Evolutionary conservation across 2,797 vertebrate genomes (phyloP), one percentile per base, ranked within the genome.

Genomic region (Lithobates pipiens): DNA sequence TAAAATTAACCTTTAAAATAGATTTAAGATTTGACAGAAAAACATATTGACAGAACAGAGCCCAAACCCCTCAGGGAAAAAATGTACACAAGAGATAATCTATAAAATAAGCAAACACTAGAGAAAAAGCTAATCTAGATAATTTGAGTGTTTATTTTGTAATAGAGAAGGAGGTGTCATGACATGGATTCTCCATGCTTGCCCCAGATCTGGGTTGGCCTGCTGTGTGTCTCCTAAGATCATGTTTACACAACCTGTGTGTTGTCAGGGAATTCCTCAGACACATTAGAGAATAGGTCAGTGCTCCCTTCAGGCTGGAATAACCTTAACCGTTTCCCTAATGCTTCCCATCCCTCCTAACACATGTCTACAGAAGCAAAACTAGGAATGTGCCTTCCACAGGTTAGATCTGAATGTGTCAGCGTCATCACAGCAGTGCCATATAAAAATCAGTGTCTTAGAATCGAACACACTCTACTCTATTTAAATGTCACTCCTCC

Each of bases 201-300:
- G 50, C 16, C 13, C 16, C 50, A 5, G 50, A 54, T 54, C 50
- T 18, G 50, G 18, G 50, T 54, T 54, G 18, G 50, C 16, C 50
- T 18, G 50, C 50, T 54, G 3, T 16, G 32, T 29, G 15, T 71
- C 29, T 71, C 10, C n/a, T 21, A 71, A 32, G 25, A 29, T 34
- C 29, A 21, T 71, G 32, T 71, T 71, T 71, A 71, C 16, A 71
- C 29, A 71, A 71, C 69, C 10, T 29, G 32, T 71, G 69, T 71
- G 69, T 71, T 71, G 18, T 16, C 29, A 39, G 27, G 10, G 29
- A 71, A 71, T 71, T 71, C 69, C 69, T 36, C 25, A 29, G 50
- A 71, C 18, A 71, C 69, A 71, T 71, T 71, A 71, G 8, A 34
- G 32, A 71, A 39, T 23, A n/a, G 71, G 71, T 74, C 71, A 74